A percentile compares a stretch with the other conserved stretches of the same genome.
These are phyloP conservation scores for Odontothrips loti DNA, from an alignment of 2,888 invertebrate species.

Conservation along the genomic window DNA sequence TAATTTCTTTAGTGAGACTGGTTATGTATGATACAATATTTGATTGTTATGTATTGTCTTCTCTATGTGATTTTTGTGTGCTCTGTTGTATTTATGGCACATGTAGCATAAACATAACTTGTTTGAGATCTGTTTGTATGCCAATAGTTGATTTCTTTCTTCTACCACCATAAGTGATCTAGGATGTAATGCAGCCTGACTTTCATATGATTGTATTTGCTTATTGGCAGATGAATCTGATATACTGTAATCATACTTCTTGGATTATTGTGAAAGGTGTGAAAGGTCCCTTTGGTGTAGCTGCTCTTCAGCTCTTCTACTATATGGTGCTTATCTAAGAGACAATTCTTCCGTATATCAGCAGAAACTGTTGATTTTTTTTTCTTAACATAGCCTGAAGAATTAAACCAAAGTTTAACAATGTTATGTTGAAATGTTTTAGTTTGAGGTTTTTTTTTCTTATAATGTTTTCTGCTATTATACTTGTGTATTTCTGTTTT, in stretches of 20 bases:
- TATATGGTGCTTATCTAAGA: conserved; percentile 16
- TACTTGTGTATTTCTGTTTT: conserved; percentile 14
- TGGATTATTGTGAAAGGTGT: too few species aligned
- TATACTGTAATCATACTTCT: too few species aligned
- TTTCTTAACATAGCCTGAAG: background rate
- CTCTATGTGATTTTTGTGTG: background rate
- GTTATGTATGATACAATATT: background rate
- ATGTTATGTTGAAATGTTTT: conserved; percentile 25
- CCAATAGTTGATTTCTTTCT: too few species aligned
- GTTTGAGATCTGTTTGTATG: background rate
- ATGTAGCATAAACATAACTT: background rate
- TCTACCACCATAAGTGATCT: too few species aligned
- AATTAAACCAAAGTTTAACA: conserved; percentile 25
- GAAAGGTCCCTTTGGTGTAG: background rate
- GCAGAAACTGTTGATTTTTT: background rate
- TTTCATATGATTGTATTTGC: too few species aligned
- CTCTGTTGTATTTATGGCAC: background rate
- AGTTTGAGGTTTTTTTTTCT: background rate
- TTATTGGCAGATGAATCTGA: too few species aligned
- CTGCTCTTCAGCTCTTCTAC: background rate
- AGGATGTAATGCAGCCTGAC: too few species aligned
- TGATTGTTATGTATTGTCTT: background rate
- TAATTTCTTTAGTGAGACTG: background rate
- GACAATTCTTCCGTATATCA: conserved; percentile 1
- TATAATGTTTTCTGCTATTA: background rate